Percentiles rank a stretch among this genome's conserved stretches.
Evolutionary conservation across 2,113 vertebrate species (phyloP).

Genomic region (Eubucco bourcierii): DNA sequence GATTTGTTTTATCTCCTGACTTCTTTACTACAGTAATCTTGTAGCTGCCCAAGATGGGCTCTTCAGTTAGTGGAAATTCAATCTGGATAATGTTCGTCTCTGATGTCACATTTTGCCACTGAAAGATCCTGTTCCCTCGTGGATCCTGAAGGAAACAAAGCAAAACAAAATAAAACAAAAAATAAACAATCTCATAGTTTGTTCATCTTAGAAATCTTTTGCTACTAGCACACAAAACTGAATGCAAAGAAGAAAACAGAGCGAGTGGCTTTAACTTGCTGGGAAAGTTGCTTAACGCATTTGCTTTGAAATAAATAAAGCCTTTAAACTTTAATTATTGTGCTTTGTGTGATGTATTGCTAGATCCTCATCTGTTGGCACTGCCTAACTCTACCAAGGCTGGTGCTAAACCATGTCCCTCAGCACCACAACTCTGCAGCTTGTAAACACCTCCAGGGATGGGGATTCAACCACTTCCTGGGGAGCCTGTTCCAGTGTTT

Average conservation of each 20-base stretch:
- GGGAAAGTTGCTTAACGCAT: not conserved
- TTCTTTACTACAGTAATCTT: not conserved
- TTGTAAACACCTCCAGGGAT: too few relatives aligned
- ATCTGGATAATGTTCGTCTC: conserved; percentile 32
- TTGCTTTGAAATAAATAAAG: not conserved
- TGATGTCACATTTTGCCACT: conserved; percentile 52
- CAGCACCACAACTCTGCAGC: too few relatives aligned
- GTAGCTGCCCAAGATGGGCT: conserved; percentile 67
- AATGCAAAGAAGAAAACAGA: not conserved
- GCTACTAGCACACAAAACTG: not conserved
- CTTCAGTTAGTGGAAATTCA: conserved; percentile 47
- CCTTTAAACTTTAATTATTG: not conserved
- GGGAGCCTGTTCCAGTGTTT: too few relatives aligned
- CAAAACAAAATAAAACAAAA: not conserved
- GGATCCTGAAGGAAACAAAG: conserved; percentile 56
- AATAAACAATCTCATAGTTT: not conserved
- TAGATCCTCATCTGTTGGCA: not conserved
- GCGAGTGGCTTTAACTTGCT: not conserved
- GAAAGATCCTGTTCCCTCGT: conserved; percentile 54
- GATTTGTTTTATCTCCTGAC: not conserved
- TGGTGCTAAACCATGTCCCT: too few relatives aligned
- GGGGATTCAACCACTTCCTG: too few relatives aligned
- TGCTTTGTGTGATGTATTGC: not conserved
- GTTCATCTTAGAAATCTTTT: not conserved
- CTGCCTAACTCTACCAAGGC: too few relatives aligned